phyloP scores from a whole-genome alignment of 2,113 vertebrate genomes.

The Pollachius pollachius region DNA sequence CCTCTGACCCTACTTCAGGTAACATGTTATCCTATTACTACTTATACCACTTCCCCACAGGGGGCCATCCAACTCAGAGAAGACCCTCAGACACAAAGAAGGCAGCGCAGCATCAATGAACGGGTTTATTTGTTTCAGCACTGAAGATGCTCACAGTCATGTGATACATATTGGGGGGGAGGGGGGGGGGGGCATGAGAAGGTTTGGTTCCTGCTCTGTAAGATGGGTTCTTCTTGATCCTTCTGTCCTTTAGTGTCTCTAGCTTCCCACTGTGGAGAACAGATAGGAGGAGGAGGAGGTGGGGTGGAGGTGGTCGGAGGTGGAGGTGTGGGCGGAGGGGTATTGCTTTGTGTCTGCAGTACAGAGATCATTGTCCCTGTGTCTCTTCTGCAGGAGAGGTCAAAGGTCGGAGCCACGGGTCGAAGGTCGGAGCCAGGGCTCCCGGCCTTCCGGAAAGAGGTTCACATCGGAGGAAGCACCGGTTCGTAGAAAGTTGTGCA shows the following conservation, averaged over 20 bases:
- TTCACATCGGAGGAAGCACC: conserved; percentile 83
- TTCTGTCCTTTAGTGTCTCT: conserved; percentile 57
- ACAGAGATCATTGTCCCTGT: conserved; percentile 78
- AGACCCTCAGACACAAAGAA: no score
- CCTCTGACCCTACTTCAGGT: no score
- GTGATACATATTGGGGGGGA: conserved; percentile 84
- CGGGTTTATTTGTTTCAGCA: conserved; percentile 95
- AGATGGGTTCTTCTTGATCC: conserved; percentile 42
- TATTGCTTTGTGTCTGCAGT: conserved; percentile 89
- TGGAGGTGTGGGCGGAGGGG: conserved; percentile 57
- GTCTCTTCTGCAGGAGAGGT: conserved; percentile 41
- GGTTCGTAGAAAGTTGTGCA: conserved; percentile 74
- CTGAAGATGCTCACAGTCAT: conserved; percentile 95
- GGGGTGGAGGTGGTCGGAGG: conserved; percentile 37
- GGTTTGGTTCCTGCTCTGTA: conserved; percentile 84
- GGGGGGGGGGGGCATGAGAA: conserved; percentile 84
- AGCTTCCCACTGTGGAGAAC: conserved; percentile 65
- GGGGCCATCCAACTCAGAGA: no score
- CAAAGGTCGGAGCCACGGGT: conserved; percentile 52
- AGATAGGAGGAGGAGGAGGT: conserved; percentile 51
- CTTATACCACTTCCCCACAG: no score
- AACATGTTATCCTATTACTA: no score
- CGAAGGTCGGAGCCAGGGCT: conserved; percentile 54
- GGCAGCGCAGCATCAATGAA: conserved; percentile 74
- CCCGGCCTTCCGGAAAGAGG: conserved; percentile 70